A percentile compares a stretch with the other conserved stretches of the same genome.
Conservation (phyloP, 2,888 invertebrate genomes). For the Tuta absoluta region DNA sequence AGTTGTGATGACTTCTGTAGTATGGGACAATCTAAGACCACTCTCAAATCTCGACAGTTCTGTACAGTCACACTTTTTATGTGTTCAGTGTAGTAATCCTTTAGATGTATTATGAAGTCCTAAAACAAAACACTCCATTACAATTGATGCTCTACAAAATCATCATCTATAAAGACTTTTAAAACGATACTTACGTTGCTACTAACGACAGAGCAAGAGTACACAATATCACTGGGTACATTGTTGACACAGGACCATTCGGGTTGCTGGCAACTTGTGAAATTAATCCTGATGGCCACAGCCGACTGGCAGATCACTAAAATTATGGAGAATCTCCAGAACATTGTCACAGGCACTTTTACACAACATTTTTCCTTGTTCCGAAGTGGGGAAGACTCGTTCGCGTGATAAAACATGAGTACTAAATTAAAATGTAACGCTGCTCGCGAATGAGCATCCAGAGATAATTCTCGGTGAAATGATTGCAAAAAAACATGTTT, state of each 20-base stretch:
- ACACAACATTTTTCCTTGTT: slow-evolving; percentile 37
- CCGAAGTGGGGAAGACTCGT: slow-evolving; percentile 35
- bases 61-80: slow-evolving; percentile 70
- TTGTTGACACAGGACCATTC: slow-evolving; percentile 73
- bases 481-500: slow-evolving; percentile 46
- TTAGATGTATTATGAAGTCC: slow-evolving; percentile 75
- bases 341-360: slow-evolving; percentile 42
- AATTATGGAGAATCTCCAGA: slow-evolving; percentile 37
- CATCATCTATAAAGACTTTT: background rate
- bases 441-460: slow-evolving; percentile 53
- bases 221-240: slow-evolving; percentile 59
- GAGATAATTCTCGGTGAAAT: slow-evolving; percentile 58
- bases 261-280: slow-evolving; percentile 64
- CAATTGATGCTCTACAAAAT: background rate
- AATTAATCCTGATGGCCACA: slow-evolving; percentile 62
- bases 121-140: slow-evolving; percentile 56
- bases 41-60: slow-evolving; percentile 72
- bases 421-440: slow-evolving; percentile 51
- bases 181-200: slow-evolving; percentile 60
- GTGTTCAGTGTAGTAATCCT: slow-evolving; percentile 74
- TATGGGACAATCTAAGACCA: slow-evolving; percentile 73
- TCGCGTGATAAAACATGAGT: slow-evolving; percentile 44
- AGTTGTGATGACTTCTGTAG: slow-evolving; percentile 66
- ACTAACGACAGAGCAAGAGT: slow-evolving; percentile 54
- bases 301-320: slow-evolving; percentile 42